Conservation (phyloP, 2,113 vertebrate genomes). For the Agapornis roseicollis region DNA sequence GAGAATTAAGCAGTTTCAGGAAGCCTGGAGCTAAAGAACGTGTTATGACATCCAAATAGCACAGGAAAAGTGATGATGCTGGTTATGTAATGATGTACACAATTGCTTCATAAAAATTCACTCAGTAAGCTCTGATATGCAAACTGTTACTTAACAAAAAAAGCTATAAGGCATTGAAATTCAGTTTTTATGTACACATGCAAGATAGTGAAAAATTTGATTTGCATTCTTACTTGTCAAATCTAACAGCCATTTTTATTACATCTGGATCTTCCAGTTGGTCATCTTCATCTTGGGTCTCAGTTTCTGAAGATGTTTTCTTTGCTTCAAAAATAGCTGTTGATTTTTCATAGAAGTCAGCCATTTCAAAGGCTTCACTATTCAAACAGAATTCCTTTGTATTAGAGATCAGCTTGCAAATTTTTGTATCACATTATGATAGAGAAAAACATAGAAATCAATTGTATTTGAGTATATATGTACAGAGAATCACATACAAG, state of each 20-base stretch:
- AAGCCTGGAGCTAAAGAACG: neutral
- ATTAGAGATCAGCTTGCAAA: neutral
- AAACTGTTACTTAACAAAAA: neutral
- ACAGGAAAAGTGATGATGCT: neutral
- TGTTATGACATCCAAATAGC: neutral
- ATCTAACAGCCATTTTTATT: constrained; percentile 86
- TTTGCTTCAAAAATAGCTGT: constrained; percentile 66
- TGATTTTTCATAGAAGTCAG: constrained; percentile 78
- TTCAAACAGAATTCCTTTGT: neutral
- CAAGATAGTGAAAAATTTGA: neutral
- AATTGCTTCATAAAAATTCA: neutral
- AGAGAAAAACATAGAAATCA: neutral
- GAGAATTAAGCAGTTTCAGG: neutral
- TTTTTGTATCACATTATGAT: neutral
- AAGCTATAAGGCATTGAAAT: neutral
- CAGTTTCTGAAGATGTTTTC: constrained; percentile 64
- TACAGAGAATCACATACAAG: neutral
- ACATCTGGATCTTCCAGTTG: constrained; percentile 77
- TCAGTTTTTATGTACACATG: neutral
- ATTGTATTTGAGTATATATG: neutral
- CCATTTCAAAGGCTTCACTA: constrained; percentile 87
- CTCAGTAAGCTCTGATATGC: neutral
- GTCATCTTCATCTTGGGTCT: constrained; percentile 22
- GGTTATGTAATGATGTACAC: neutral
- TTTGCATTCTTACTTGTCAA: constrained; percentile 82